Evolutionary conservation across 2,113 vertebrate genomes (phyloP), one percentile per base, ranked within the genome.

Genomic region (Chroicocephalus ridibundus): DNA sequence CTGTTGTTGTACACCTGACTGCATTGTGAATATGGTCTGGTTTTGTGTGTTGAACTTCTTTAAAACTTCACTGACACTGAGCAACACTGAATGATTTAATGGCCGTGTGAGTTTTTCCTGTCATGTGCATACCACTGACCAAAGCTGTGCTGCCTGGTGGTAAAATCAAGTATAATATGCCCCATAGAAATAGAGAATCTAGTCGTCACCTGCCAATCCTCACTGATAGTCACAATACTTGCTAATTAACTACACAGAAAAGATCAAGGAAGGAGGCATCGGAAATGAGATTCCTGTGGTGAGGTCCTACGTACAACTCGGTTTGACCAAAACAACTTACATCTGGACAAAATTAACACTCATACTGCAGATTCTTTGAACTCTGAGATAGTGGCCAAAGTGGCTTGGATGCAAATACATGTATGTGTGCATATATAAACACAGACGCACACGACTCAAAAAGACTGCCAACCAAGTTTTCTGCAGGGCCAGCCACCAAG

Each of bases 271-370:
- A 95, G 58, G 46, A 97, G 77, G 62, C 70, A 93, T 15, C 3
- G 47, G 66, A 96, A 97, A 96, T 87, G 84, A 94, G 82, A 93
- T 86, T 95, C 84, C 84, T 95, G 93, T 71, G 96, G 89, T 95
- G 91, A 93, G 70, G 66, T 85, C 81, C 93, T 82, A 85, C 2
- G 0, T 91, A 88, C 20, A 15, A 82, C 71, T 91, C 12, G 4
- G 86, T 95, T 71, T 96, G 89, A 94, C 91, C 94, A 91, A 90
- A 97, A 91, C 78, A 96, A 94, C 75, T 86, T 74, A 62, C 74
- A 96, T 96, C 83, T 96, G 95, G 91, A 92, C 80, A 93, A 94
- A 95, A 96, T 95, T 92, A 97, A 49, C 80, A 94, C 58, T 95
- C 75, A 44, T 27, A 17, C 58, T 95, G 58, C 29, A 91, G 70